These are phyloP conservation scores for Acanthurus leucopareius DNA, from an alignment of 2,797 vertebrate genomes.

Conservation along the genomic window DNA sequence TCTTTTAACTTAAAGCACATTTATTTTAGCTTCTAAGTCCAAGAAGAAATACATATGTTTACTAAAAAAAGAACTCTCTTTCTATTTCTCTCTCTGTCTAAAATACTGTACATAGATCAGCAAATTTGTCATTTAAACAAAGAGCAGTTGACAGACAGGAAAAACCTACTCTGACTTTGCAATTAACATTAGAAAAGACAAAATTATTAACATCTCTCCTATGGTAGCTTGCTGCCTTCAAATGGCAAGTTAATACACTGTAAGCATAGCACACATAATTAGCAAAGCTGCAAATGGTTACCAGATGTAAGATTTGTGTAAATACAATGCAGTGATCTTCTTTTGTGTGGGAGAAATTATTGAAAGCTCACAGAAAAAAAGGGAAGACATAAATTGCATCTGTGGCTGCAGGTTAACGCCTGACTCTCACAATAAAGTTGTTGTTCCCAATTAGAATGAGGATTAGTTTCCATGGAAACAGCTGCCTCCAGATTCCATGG, in stretches of 20 bases:
- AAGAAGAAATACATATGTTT: conserved; percentile 26
- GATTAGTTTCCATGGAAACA: conserved; percentile 75
- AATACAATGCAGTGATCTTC: conserved; percentile 14
- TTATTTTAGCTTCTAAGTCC: conserved; percentile 14
- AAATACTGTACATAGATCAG: conserved; percentile 20
- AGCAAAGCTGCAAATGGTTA: conserved; percentile 24
- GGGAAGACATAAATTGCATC: conserved; percentile 6
- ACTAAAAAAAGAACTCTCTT: conserved; percentile 10
- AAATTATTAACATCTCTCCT: background rate
- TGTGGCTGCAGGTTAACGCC: conserved; percentile 42
- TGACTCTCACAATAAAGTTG: conserved; percentile 42
- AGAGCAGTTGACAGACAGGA: background rate
- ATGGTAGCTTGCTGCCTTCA: background rate
- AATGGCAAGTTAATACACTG: background rate
- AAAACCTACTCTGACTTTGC: conserved; percentile 8
- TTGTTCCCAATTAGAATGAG: conserved; percentile 58
- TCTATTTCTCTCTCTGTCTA: conserved; percentile 32
- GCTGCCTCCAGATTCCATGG: conserved; percentile 47
- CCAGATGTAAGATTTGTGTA: conserved; percentile 25
- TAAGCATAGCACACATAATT: conserved; percentile 44
- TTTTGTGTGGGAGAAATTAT: conserved; percentile 13
- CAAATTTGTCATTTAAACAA: conserved; percentile 26
- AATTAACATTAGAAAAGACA: conserved; percentile 19
- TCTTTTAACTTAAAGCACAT: conserved; percentile 38
- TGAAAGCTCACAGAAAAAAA: conserved; percentile 9